These are phyloP conservation scores for Mesocentrotus franciscanus DNA, from an alignment of 53 echinoderm and acorn worm genomes.

Conservation along the genomic window DNA sequence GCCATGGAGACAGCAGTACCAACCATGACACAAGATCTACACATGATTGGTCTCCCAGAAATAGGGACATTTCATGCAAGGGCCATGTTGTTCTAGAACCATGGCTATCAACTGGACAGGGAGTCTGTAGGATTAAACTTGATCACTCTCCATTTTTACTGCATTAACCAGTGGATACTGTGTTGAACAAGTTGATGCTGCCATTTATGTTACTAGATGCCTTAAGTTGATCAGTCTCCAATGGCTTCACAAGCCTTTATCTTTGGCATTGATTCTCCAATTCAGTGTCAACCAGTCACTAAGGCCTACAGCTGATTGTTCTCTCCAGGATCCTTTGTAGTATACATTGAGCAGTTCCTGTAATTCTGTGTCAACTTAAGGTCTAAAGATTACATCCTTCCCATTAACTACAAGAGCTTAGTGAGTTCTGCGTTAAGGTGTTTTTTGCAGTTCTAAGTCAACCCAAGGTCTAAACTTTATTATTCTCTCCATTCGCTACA, in stretches of 20 bases:
- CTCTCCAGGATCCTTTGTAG: background rate
- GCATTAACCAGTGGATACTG: no score
- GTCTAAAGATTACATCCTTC: background rate
- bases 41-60: background rate
- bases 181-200: no score
- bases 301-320: background rate
- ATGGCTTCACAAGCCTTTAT: no score
- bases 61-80: background rate
- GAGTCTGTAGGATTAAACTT: no score
- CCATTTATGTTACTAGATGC: no score
- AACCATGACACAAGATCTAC: no score
- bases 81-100: background rate
- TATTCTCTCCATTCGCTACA: constrained; percentile 45
- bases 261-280: background rate
- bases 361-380: background rate
- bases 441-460: background rate
- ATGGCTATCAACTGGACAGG: background rate
- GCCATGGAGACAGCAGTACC: no score
- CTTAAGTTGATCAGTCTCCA: no score
- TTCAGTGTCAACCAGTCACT: background rate
- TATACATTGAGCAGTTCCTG: background rate
- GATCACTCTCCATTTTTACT: no score
- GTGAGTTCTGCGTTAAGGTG: background rate
- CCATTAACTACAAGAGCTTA: background rate
- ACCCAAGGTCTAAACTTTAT: background rate